phyloP scores from a whole-genome alignment of 2,113 vertebrate species.

The Solea solea region DNA sequence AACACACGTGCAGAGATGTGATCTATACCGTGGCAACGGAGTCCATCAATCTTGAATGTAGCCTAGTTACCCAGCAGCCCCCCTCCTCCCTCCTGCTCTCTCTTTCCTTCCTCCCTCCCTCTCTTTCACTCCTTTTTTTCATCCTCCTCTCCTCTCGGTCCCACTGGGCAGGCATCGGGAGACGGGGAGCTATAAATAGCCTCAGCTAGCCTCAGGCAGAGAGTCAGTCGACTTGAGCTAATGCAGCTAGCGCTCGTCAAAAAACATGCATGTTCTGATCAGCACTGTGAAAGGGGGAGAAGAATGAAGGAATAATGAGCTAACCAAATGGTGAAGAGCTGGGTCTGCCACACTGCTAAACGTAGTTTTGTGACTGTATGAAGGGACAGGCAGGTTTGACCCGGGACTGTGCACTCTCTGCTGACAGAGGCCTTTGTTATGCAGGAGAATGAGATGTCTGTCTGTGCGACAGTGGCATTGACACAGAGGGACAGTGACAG shows the following conservation, averaged over 20 bases:
- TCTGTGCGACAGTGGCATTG: constrained; percentile 46
- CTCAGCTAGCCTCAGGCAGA: constrained; percentile 57
- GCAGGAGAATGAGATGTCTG: constrained; percentile 42
- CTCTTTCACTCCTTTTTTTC: constrained; percentile 17
- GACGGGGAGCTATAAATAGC: constrained; percentile 76
- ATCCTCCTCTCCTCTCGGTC: constrained; percentile 58
- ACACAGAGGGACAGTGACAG: constrained; percentile 46
- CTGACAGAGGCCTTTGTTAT: constrained; percentile 65
- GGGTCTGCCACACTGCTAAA: constrained; percentile 6
- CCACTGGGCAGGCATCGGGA: constrained; percentile 69
- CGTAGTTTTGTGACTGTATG: not conserved
- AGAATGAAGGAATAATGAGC: constrained; percentile 18
- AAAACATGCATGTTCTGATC: constrained; percentile 62
- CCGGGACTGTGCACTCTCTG: not conserved
- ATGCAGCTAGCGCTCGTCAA: constrained; percentile 53
- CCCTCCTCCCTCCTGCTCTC: constrained; percentile 33
- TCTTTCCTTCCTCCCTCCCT: constrained; percentile 19
- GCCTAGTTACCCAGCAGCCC: constrained; percentile 71
- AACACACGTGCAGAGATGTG: constrained; percentile 24
- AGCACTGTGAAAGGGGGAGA: not conserved
- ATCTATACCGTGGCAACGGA: constrained; percentile 59
- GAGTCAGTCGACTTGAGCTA: constrained; percentile 69
- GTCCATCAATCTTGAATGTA: constrained; percentile 69
- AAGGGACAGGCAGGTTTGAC: constrained; percentile 11
- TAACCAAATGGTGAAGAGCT: constrained; percentile 5